Evolutionary conservation across 2,113 vertebrate species (phyloP).

Genomic region (Psilopogon haemacephalus): DNA sequence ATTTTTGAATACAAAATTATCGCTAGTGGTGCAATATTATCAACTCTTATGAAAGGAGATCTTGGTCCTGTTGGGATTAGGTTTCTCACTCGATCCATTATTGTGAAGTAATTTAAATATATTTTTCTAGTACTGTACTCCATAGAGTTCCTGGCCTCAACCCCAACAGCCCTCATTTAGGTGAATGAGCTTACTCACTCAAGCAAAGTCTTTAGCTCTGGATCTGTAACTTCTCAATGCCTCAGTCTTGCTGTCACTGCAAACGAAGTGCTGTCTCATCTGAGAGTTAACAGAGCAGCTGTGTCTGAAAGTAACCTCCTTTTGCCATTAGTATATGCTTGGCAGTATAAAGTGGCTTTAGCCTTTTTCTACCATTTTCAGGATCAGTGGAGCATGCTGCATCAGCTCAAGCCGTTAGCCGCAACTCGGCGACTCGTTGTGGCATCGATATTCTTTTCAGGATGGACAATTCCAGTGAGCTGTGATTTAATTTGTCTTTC

Average conservation of each 20-base stretch:
- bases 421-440: constrained; percentile 13
- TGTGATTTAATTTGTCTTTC: constrained; percentile 48
- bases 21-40: constrained; percentile 51
- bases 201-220: background rate
- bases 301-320: constrained; percentile 3
- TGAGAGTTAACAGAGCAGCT: background rate
- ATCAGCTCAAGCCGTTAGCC: constrained; percentile 1
- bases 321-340: background rate
- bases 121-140: constrained; percentile 25
- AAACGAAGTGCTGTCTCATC: background rate
- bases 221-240: background rate
- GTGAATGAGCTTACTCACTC: background rate
- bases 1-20: constrained; percentile 62
- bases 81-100: constrained; percentile 27
- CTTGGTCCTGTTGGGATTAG: background rate
- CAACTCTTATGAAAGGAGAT: constrained; percentile 59
- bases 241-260: background rate
- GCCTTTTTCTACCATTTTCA: constrained; percentile 23
- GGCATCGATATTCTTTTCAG: constrained; percentile 41
- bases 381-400: constrained; percentile 41
- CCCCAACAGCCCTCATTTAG: background rate
- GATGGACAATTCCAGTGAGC: constrained; percentile 39
- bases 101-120: constrained; percentile 42
- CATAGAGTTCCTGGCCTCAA: background rate
- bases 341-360: constrained; percentile 14